These are phyloP conservation scores for Mola mola DNA, from an alignment of 2,113 vertebrate species.

Conservation along the genomic window DNA sequence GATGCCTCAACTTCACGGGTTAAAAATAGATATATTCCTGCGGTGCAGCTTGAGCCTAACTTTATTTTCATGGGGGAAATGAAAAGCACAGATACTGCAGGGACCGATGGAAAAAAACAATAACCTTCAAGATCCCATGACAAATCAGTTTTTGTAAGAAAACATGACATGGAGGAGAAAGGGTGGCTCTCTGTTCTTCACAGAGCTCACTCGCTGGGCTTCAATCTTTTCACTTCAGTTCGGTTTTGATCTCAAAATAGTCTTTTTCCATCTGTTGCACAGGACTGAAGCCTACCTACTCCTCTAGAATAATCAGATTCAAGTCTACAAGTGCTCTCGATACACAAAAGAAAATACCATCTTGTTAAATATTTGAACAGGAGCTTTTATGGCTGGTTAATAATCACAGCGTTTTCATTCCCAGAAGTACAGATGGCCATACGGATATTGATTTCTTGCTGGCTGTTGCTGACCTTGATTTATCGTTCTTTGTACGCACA, in stretches of 20 bases:
- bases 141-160: constrained; percentile 42
- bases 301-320: constrained; percentile 1
- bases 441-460: constrained; percentile 46
- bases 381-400: constrained; percentile 23
- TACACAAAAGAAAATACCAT: constrained; percentile 10
- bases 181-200: neutral
- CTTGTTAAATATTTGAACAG: constrained; percentile 36
- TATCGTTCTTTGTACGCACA: constrained; percentile 1
- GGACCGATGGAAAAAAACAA: constrained; percentile 47
- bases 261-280: constrained; percentile 10
- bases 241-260: constrained; percentile 29
- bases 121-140: constrained; percentile 69
- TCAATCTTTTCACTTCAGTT: constrained; percentile 28
- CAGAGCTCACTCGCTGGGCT: neutral
- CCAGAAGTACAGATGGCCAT: neutral
- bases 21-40: constrained; percentile 74
- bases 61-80: constrained; percentile 68
- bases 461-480: constrained; percentile 21
- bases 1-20: constrained; percentile 57
- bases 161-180: neutral
- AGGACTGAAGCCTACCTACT: neutral
- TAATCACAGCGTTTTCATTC: constrained; percentile 17
- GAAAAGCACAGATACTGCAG: constrained; percentile 57
- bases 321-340: constrained; percentile 4
- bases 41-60: constrained; percentile 60